Conservation (phyloP, 2,888 invertebrate genomes). For the Linnaemya tessellans region DNA sequence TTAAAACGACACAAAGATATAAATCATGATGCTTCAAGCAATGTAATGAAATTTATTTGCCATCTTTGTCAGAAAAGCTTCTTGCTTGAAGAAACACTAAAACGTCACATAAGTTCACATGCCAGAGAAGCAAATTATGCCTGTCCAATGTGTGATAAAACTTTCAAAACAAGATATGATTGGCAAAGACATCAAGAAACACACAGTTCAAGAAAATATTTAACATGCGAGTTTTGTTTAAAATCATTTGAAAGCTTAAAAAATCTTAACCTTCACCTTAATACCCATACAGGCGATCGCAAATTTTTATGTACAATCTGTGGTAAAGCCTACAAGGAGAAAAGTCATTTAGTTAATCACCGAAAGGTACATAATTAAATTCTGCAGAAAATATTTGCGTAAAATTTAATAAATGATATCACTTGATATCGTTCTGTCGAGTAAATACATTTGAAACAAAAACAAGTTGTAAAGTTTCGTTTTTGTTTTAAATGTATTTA, state of each 20-base stretch:
- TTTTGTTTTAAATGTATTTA: no score
- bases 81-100: background rate
- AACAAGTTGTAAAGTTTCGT: no score
- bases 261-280: conserved; percentile 24
- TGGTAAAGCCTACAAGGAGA: conserved; percentile 15
- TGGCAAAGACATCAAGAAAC: conserved; percentile 35
- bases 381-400: background rate
- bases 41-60: conserved; percentile 12
- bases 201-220: conserved; percentile 40
- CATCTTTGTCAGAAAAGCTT: conserved; percentile 14
- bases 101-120: conserved; percentile 29
- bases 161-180: conserved; percentile 33
- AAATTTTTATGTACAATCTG: conserved; percentile 42
- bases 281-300: conserved; percentile 24
- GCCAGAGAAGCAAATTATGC: background rate
- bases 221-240: conserved; percentile 45
- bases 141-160: conserved; percentile 37
- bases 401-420: background rate
- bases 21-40: background rate
- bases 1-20: conserved; percentile 65
- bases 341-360: conserved; percentile 45
- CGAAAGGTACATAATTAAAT: background rate
- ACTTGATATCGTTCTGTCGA: no score
- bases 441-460: no score
- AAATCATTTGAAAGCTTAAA: conserved; percentile 10